phyloP scores from a whole-genome alignment of 2,113 vertebrate genomes.

The Cynocephalus volans region DNA sequence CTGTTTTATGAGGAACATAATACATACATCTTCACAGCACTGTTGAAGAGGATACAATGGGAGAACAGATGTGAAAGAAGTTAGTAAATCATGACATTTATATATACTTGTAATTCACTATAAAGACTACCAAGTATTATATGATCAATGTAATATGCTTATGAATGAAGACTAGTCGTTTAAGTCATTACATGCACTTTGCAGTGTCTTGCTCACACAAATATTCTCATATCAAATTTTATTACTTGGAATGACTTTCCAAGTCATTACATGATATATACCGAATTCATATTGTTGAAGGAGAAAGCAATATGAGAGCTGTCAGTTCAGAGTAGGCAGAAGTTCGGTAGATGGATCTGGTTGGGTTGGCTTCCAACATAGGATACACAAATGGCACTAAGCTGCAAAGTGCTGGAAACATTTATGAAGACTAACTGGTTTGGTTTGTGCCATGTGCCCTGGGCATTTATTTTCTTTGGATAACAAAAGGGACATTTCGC shows the following conservation, averaged over 20 bases:
- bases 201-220: no score
- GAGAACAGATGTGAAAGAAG: not conserved
- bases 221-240: no score
- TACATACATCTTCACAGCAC: not conserved
- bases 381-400: fast-evolving
- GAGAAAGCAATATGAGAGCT: not conserved
- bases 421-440: not conserved
- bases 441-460: no score
- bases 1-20: not conserved
- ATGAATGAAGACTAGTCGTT: not conserved
- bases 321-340: not conserved
- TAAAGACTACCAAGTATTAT: not conserved
- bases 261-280: not conserved
- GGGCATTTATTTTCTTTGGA: not conserved
- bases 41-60: not conserved
- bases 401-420: not conserved
- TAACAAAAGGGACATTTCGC: not conserved
- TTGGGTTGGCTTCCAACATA: not conserved
- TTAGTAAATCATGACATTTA: not conserved
- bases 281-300: not conserved
- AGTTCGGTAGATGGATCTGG: fast-evolving
- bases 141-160: not conserved
- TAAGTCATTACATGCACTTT: not conserved
- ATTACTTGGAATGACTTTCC: no score
- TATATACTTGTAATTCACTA: not conserved